These are phyloP conservation scores for Hemichromis elongatus DNA, from an alignment of 2,113 vertebrate genomes.

Conservation along the genomic window DNA sequence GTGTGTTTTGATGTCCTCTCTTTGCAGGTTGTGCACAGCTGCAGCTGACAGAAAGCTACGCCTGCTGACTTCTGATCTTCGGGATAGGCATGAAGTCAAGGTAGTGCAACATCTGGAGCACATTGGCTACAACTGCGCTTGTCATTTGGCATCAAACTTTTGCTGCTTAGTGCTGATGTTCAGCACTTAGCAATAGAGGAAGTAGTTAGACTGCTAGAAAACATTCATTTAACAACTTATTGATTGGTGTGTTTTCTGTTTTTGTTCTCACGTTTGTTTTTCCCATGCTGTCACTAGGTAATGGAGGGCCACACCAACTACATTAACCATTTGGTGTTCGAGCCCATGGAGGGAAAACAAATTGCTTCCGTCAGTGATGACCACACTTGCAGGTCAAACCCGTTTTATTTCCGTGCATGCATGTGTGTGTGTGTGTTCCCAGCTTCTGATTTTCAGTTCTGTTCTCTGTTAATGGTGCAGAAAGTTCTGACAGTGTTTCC, in stretches of 20 bases:
- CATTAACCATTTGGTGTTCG: constrained; percentile 93
- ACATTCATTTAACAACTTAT: neutral
- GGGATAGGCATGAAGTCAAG: constrained; percentile 86
- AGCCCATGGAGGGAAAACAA: constrained; percentile 87
- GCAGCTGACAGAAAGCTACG: constrained; percentile 87
- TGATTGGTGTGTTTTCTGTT: neutral
- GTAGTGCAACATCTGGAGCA: constrained; percentile 72
- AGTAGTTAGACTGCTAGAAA: neutral
- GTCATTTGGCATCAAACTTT: constrained; percentile 32
- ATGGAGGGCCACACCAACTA: constrained; percentile 91
- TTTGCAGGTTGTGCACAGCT: constrained; percentile 88
- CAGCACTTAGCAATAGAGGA: constrained; percentile 26
- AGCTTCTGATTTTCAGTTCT: constrained; percentile 66
- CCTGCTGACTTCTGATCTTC: constrained; percentile 88
- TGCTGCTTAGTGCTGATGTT: constrained; percentile 21
- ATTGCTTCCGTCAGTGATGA: constrained; percentile 96
- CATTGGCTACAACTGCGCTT: constrained; percentile 21
- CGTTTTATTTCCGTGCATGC: constrained; percentile 23
- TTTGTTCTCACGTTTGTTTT: constrained; percentile 10
- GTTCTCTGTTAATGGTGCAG: constrained; percentile 79
- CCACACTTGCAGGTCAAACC: constrained; percentile 93
- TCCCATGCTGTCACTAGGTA: constrained; percentile 68
- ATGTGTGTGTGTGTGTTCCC: neutral
- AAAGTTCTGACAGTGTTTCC: constrained; percentile 72
- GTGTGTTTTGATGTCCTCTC: constrained; percentile 12